Evolutionary conservation across 2,113 vertebrate genomes (phyloP).

Genomic region (Natator depressus): DNA sequence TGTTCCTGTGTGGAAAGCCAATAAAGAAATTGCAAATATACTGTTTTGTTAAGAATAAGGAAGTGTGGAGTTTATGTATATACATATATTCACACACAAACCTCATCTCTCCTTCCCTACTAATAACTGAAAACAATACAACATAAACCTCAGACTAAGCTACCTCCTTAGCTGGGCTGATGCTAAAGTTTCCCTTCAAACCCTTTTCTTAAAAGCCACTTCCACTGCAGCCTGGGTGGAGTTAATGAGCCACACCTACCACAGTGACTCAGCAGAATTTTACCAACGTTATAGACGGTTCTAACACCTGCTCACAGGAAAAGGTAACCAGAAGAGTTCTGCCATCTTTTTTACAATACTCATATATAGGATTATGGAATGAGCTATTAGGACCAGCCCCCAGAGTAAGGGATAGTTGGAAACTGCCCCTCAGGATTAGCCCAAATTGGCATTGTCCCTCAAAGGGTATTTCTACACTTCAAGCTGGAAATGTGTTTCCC

Average conservation of each 20-base stretch:
- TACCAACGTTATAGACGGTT: not conserved
- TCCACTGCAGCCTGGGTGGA: not conserved
- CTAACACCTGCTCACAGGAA: not conserved
- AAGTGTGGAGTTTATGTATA: accelerated
- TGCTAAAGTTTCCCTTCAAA: not conserved
- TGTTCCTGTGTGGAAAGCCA: not conserved
- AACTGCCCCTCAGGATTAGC: not conserved
- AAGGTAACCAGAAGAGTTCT: not conserved
- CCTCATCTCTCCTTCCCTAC: not conserved
- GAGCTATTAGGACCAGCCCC: not conserved
- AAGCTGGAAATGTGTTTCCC: not conserved
- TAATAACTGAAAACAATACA: not conserved
- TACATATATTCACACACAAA: not conserved
- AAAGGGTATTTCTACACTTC: not conserved
- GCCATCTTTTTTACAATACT: not conserved
- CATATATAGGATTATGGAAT: not conserved
- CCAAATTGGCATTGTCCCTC: not conserved
- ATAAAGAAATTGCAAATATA: not conserved
- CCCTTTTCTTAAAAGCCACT: not conserved
- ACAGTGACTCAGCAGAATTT: not conserved
- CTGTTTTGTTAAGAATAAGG: accelerated
- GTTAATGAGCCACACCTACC: not conserved
- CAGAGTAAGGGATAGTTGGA: not conserved
- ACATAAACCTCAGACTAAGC: not conserved
- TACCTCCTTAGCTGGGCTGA: not conserved